Base-by-base conservation (phyloP, 92 coral and sea anemone species). In the Desmophyllum pertusum region DNA sequence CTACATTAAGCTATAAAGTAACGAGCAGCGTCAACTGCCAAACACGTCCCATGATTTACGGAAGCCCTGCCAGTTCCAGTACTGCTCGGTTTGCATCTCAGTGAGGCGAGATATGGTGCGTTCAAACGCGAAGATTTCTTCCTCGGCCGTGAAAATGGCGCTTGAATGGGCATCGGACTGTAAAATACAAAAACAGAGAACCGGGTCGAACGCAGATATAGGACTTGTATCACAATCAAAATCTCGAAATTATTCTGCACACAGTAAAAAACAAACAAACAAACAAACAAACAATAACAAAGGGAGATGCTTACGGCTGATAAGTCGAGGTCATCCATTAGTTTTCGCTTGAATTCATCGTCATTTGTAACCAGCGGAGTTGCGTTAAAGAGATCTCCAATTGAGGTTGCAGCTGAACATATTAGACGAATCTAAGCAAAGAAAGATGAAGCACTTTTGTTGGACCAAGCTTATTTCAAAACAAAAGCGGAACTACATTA, bases 71-170 rank as follows among this genome's bases (percentile, higher is more conserved):
- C 91, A 86, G 31, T 92, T 95, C 99, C 99, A 97, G 74, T 97
- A 97, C 77, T 95, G 97, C 78, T 92, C 96, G 7, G 98, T 94
- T 81, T 88, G 97, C 99, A 96, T 96, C 82, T 96, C 99, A 7
- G 98, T 85, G 55, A 96, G 91, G 73, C 99, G 86, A 8, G 99
- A 96, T 11, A 96, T 83, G 9, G 99, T 96, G 70, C 99, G 84
- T 66, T 96, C 93, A 85, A 96, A 96, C 25, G 99, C 99, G 74
- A 96, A 96, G 21, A 94, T 90, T 78, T 96, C 99, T 82, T 96
- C 99, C 73, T 96, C 99, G 15, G 99, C 99, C 31, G 99, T 96
- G 67, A 96, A 96, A 65, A 96, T 94, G 23, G 86, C 86, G 78
- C 99, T 96, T 15, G 98, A 90, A 39, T 86, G 89, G 18, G 91